phyloP scores from a whole-genome alignment of 2,113 vertebrate species.

The Melanocharis versteri region DNA sequence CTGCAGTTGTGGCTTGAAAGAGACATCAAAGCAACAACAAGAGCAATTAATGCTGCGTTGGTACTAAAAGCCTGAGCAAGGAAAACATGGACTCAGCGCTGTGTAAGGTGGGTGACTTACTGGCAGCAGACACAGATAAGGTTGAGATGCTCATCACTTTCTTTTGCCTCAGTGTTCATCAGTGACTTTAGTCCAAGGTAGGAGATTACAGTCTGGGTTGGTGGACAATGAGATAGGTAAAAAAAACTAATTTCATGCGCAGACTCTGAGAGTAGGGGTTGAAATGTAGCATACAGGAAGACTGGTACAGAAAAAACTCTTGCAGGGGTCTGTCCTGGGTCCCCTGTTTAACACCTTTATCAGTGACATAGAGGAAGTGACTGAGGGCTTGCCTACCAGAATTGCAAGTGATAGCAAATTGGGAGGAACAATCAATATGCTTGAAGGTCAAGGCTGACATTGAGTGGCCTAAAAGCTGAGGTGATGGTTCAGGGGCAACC shows the following conservation, averaged over 20 bases:
- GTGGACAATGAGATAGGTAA: not conserved
- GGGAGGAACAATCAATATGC: accelerated
- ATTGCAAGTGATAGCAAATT: not conserved
- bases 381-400: not conserved
- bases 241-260: not conserved
- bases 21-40: not conserved
- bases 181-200: not conserved
- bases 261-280: not conserved
- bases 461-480: not conserved
- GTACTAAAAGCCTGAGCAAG: not conserved
- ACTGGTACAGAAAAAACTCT: not conserved
- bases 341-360: not conserved
- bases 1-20: not conserved
- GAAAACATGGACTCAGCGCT: not conserved
- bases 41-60: not conserved
- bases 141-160: not conserved
- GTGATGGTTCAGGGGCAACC: not conserved
- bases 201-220: not conserved
- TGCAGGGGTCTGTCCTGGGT: not conserved
- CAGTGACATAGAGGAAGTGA: not conserved
- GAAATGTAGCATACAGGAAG: not conserved
- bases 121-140: not conserved
- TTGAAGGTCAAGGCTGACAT: not conserved
- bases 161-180: not conserved
- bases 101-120: not conserved